Conservation (phyloP, 2,797 vertebrate species). For the Spea hammondii region DNA sequence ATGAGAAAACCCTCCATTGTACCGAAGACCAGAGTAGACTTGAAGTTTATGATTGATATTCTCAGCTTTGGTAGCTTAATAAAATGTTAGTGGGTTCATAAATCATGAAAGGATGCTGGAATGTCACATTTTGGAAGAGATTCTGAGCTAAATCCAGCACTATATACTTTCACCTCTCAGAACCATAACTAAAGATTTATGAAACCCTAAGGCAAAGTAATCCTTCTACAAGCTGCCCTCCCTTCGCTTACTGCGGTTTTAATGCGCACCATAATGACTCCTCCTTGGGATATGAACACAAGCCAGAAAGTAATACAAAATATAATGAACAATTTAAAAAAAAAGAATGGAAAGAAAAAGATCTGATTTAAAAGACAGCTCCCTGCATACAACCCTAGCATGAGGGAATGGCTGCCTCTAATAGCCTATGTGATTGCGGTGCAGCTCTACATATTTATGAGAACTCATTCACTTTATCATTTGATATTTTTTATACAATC, state of each 20-base stretch:
- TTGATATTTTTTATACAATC: slow-evolving; percentile 45
- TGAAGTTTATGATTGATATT: slow-evolving; percentile 48
- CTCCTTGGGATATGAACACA: slow-evolving; percentile 44
- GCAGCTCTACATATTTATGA: slow-evolving; percentile 46
- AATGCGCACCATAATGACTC: slow-evolving; percentile 44
- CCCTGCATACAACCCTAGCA: background rate
- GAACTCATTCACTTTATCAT: slow-evolving; percentile 34
- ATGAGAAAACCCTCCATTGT: background rate
- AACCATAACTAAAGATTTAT: slow-evolving; percentile 51
- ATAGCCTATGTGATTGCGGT: slow-evolving; percentile 39
- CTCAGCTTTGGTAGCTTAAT: slow-evolving; percentile 46
- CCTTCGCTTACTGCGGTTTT: slow-evolving; percentile 29
- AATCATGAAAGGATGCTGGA: slow-evolving; percentile 45
- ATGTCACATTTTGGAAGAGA: slow-evolving; percentile 48
- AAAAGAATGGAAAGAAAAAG: slow-evolving; percentile 14
- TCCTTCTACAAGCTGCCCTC: slow-evolving; percentile 29
- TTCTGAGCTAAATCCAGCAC: slow-evolving; percentile 24
- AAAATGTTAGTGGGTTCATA: slow-evolving; percentile 50
- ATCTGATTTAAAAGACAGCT: slow-evolving; percentile 28
- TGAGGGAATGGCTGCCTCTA: slow-evolving; percentile 14
- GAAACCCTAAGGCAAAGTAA: slow-evolving; percentile 47
- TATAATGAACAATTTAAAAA: slow-evolving; percentile 39
- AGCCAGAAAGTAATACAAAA: slow-evolving; percentile 36
- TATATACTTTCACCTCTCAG: slow-evolving; percentile 41
- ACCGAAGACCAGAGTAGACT: background rate